phyloP scores from a whole-genome alignment of 2,113 vertebrate genomes.

The Misgurnus mizolepis region DNA sequence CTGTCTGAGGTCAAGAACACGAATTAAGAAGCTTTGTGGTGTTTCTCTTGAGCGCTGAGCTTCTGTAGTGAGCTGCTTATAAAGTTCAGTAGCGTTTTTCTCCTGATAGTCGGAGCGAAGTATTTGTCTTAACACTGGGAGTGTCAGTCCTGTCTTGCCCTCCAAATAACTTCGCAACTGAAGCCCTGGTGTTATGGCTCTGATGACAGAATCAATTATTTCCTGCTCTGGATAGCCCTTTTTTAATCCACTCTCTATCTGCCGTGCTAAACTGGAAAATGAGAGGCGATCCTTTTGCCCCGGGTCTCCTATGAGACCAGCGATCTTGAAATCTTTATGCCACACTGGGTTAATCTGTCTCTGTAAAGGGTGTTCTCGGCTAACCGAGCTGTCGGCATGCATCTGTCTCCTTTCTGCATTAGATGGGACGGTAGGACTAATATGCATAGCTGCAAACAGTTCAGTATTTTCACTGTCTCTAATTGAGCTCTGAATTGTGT shows the following conservation, averaged over 20 bases:
- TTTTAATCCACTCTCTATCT: not conserved
- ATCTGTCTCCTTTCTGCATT: too few relatives aligned
- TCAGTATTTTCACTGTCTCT: too few relatives aligned
- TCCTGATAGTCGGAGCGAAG: conserved; percentile 31
- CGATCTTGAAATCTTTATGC: too few relatives aligned
- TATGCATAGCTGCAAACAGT: too few relatives aligned
- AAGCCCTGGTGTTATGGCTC: not conserved
- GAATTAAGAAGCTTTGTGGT: not conserved
- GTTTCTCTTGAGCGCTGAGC: not conserved
- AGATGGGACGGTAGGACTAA: too few relatives aligned
- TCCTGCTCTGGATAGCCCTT: not conserved
- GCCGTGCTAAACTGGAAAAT: not conserved
- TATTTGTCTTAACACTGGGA: not conserved
- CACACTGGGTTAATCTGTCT: too few relatives aligned
- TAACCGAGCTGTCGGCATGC: too few relatives aligned
- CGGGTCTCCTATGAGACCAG: too few relatives aligned
- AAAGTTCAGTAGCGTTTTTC: conserved; percentile 23
- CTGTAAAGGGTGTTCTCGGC: too few relatives aligned
- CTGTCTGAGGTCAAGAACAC: not conserved
- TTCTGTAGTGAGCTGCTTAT: not conserved
- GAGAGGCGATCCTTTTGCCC: too few relatives aligned
- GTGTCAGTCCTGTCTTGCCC: conserved; percentile 12
- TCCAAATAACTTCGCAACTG: conserved; percentile 24
- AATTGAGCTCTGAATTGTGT: too few relatives aligned
- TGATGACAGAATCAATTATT: not conserved